Base-by-base conservation (phyloP, 2,888 invertebrate species). In the Yponomeuta malinellus region DNA sequence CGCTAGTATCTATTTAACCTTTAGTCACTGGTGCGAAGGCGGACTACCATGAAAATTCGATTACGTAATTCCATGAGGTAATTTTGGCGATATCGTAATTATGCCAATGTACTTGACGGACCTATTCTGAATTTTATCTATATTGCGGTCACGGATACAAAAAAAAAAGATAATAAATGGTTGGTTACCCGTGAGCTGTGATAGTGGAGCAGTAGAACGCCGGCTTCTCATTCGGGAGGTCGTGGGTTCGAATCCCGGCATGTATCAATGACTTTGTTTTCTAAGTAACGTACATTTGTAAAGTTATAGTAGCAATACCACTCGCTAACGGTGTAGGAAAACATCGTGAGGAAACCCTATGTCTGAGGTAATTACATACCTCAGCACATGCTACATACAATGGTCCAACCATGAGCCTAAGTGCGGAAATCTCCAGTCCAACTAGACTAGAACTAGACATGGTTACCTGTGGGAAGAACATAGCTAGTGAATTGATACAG, bases 61-160 rank as follows among this genome's bases (percentile, higher is more conserved):
- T 75, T 76, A 71, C 73, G 75, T 75, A 72, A 75, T 72, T 74
- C 48, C 68, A n/a, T 66, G 67, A 71, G 71, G 63, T 43, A 68
- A 68, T 68, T 37, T 68, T 68, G 23, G n/a, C 31, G 8, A 33
- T 31, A 31, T 31, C 10, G 4, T 65, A 65, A 59, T 59, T 59
- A 59, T 59, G 9, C 33, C 5, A 33, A 31, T 4, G 31, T 29
- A 29, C 29, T 64, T 65, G 33, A 6, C 1, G 31, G 29, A n/a
- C 33, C 9, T 29, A 65, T 65, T 65, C 9, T 65, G 33, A 65
- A 8, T 65, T 65, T 65, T 65, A 65, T 65, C 33, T 12, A 3
- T 65, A 31, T 65, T 65, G 33, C 33, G 65, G 65, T 65, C 52
- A 59, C 52, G 52, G 15, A 15, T 59, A 15, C 15, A 4, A 12